Percentiles rank a stretch among this genome's conserved stretches.
phyloP scores from a whole-genome alignment of 2,113 vertebrate species.

The Marmota monax region DNA sequence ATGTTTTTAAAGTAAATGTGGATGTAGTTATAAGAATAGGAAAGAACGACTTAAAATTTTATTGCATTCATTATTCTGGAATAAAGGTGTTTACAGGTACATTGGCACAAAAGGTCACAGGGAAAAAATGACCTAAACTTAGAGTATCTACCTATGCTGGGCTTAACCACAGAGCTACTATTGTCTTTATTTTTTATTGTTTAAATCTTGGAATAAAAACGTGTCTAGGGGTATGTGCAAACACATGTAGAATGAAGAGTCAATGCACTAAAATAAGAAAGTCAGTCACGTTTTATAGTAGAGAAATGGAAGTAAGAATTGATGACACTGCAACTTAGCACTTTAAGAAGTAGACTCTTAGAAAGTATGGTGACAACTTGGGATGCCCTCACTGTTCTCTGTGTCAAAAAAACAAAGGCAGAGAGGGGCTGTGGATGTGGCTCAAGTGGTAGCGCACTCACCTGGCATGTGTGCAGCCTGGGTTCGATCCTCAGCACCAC shows the following conservation, averaged over 20 bases:
- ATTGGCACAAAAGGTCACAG: neutral
- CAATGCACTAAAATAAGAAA: neutral
- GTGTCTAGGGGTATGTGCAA: fast-evolving
- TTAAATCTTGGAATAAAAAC: neutral
- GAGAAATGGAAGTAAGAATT: neutral
- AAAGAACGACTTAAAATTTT: neutral
- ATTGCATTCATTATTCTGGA: neutral
- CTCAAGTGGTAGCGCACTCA: too few relatives aligned
- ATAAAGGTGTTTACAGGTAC: neutral
- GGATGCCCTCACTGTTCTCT: neutral
- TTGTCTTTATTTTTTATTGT: neutral
- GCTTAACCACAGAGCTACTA: neutral
- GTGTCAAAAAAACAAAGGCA: neutral
- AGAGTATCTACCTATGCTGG: neutral
- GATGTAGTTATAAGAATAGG: neutral
- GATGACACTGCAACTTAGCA: neutral
- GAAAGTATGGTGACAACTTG: neutral
- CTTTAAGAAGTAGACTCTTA: neutral
- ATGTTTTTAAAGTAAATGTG: neutral
- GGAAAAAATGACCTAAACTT: neutral
- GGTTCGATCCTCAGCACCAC: too few relatives aligned
- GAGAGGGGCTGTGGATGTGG: too few relatives aligned
- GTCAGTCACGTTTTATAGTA: neutral
- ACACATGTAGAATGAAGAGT: neutral
- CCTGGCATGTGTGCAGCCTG: too few relatives aligned